Evolutionary conservation across 1,140 invertebrate species (phyloP).

Genomic region (Diploscapter pachys): DNA sequence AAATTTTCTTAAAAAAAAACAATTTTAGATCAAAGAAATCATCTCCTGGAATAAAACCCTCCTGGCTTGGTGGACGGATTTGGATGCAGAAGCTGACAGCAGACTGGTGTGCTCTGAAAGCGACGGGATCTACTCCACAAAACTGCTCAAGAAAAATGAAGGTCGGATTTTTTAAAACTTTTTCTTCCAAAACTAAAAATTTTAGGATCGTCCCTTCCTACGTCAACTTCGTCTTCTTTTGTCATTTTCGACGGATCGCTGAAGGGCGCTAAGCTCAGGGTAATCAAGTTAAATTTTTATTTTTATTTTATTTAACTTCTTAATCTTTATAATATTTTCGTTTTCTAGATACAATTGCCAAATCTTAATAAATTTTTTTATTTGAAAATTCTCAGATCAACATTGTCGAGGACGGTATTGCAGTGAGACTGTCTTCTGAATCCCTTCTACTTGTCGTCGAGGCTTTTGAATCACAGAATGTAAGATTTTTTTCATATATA

Average conservation of each 20-base stretch:
- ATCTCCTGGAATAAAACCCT: slow-evolving; percentile 13
- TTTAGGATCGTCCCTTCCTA: neutral
- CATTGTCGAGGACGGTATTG: slow-evolving; percentile 26
- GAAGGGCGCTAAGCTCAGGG: neutral
- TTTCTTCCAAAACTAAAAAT: neutral
- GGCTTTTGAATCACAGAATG: no score
- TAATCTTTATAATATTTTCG: no score
- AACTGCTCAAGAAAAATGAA: slow-evolving; percentile 17
- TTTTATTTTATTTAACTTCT: no score
- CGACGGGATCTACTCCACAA: slow-evolving; percentile 25
- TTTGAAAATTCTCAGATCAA: neutral
- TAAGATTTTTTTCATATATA: no score
- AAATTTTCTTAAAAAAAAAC: neutral
- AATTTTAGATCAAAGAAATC: slow-evolving; percentile 15
- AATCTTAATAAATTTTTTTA: no score
- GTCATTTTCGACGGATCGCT: slow-evolving; percentile 27
- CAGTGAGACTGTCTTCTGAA: slow-evolving; percentile 6
- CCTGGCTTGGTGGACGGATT: slow-evolving; percentile 24
- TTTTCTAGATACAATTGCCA: no score
- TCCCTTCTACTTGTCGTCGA: neutral
- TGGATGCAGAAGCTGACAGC: slow-evolving; percentile 13
- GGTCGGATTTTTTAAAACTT: neutral
- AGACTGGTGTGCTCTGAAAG: slow-evolving; percentile 21
- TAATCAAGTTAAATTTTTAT: no score
- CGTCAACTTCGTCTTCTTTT: slow-evolving; percentile 21